Percentiles rank a stretch among this genome's conserved stretches.
Evolutionary conservation across 1,140 invertebrate species (phyloP).

Genomic region (Trinorchestia longiramus): DNA sequence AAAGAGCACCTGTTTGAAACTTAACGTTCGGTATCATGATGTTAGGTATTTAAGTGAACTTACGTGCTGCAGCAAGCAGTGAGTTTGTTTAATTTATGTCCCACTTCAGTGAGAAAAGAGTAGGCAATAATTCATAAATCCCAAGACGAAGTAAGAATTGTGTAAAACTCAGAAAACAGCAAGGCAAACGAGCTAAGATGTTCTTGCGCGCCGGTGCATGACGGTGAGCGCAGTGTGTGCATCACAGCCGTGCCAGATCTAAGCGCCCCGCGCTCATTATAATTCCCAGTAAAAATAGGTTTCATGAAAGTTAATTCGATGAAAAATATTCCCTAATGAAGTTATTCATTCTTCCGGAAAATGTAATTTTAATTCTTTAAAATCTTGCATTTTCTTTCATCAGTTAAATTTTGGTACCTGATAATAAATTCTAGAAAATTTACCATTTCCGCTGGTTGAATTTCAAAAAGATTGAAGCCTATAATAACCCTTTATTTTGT

Average conservation of each 20-base stretch:
- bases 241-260: background rate
- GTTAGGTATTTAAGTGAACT: background rate
- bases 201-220: background rate
- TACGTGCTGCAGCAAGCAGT: background rate
- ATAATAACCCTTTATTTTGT: too few species aligned
- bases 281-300: background rate
- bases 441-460: too few species aligned
- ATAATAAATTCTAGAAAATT: too few species aligned
- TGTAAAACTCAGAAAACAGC: background rate
- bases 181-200: background rate
- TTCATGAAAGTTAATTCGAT: too few species aligned
- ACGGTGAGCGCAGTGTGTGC: background rate
- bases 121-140: background rate
- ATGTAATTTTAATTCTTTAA: too few species aligned
- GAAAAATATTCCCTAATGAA: too few species aligned
- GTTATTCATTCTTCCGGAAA: too few species aligned
- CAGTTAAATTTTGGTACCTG: too few species aligned
- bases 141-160: background rate
- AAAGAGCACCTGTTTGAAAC: background rate
- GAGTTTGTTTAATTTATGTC: background rate
- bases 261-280: background rate
- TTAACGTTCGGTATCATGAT: background rate
- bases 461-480: too few species aligned
- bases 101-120: background rate
- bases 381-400: too few species aligned